Conservation (phyloP, 2,113 vertebrate species). For the Carassius gibelio region DNA sequence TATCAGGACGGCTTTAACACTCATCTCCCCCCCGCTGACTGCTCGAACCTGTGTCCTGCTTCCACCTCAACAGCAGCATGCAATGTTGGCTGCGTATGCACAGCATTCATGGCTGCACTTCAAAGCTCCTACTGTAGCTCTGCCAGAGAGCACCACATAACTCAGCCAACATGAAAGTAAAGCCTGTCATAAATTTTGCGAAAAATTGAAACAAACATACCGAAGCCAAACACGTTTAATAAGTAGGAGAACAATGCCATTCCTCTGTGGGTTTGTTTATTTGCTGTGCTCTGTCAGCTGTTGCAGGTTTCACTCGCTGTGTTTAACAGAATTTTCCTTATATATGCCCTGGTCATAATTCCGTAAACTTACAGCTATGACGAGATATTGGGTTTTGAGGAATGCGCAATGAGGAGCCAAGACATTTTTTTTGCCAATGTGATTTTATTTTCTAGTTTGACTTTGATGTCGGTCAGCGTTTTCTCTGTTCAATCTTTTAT, state of each 20-base stretch:
- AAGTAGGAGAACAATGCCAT: conserved; percentile 48
- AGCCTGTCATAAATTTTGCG: conserved; percentile 58
- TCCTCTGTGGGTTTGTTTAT: conserved; percentile 16
- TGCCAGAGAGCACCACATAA: conserved; percentile 66
- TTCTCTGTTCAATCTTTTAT: conserved; percentile 63
- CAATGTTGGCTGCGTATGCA: conserved; percentile 52
- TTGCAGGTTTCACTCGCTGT: conserved; percentile 49
- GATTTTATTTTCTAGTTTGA: conserved; percentile 65
- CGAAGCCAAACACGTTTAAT: conserved; percentile 57
- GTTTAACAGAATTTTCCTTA: conserved; percentile 49
- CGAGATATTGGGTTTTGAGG: conserved; percentile 65
- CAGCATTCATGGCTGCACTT: conserved; percentile 67
- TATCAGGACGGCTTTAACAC: conserved; percentile 26
- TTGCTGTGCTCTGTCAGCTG: conserved; percentile 48
- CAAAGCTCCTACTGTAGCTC: conserved; percentile 65
- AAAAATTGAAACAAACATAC: conserved; percentile 63
- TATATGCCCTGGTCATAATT: conserved; percentile 48
- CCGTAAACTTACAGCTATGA: conserved; percentile 60
- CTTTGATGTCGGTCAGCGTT: conserved; percentile 69
- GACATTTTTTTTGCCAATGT: conserved; percentile 64
- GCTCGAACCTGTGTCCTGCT: conserved; percentile 57
- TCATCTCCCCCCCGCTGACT: conserved; percentile 16
- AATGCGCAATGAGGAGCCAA: conserved; percentile 66
- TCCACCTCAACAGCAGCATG: conserved; percentile 58
- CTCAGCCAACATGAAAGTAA: conserved; percentile 70